Evolutionary conservation across 2,888 invertebrate genomes (phyloP).

Genomic region (Eustalomyia histrio): DNA sequence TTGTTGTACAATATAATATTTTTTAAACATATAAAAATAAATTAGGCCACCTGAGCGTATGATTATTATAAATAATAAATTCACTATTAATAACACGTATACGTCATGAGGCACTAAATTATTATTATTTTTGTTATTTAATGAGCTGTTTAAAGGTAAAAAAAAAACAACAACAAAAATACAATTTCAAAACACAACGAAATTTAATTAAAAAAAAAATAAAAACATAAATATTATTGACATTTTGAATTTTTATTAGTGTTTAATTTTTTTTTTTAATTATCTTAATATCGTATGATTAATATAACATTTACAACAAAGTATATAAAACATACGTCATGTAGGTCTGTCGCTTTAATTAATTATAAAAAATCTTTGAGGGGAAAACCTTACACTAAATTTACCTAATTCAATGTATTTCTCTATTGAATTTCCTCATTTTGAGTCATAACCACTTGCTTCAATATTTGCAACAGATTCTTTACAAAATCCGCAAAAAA

Average conservation of each 20-base stretch:
- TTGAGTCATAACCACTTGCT: slow-evolving; percentile 66
- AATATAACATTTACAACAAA: slow-evolving; percentile 22
- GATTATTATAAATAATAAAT: not conserved
- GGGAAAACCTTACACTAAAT: too few species aligned
- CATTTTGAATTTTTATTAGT: slow-evolving; percentile 4
- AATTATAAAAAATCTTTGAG: slow-evolving; percentile 35
- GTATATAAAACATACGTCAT: slow-evolving; percentile 21
- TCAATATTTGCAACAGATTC: slow-evolving; percentile 30
- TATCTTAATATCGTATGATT: slow-evolving; percentile 6
- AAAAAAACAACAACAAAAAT: not conserved
- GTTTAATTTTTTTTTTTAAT: not conserved
- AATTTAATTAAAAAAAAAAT: not conserved
- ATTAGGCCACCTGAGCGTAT: not conserved
- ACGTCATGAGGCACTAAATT: not conserved
- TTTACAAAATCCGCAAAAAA: slow-evolving; percentile 12
- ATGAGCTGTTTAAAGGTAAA: not conserved
- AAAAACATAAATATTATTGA: slow-evolving; percentile 9
- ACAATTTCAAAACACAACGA: not conserved
- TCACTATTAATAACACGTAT: slow-evolving; percentile 1
- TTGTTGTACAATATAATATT: too few species aligned
- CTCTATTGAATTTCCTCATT: slow-evolving; percentile 24
- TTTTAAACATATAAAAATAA: too few species aligned
- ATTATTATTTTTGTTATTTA: not conserved
- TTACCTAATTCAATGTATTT: slow-evolving; percentile 10
- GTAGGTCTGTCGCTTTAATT: slow-evolving; percentile 32